Evolutionary conservation across 2,797 vertebrate genomes (phyloP), one percentile per base, ranked within the genome.

Genomic region (Melanogrammus aeglefinus): DNA sequence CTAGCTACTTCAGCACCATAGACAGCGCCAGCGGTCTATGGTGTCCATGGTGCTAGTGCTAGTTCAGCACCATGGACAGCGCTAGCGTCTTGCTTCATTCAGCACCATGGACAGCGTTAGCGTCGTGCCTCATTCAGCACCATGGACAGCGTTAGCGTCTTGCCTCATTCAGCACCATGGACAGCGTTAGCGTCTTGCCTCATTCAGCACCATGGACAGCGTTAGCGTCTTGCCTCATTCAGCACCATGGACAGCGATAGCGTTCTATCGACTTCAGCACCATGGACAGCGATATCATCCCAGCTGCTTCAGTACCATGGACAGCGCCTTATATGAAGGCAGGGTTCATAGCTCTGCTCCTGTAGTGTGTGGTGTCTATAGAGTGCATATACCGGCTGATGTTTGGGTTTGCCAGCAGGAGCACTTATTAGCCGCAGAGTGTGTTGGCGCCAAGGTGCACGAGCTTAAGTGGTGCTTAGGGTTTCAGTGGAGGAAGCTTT

Each of bases 1-100:
- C 31, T 3, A 33, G 31, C 3, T 2, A 86, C 79, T 81, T 81
- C 57, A 88, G 85, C 85, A 88, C 87, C 85, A 86, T 86, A 41
- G 89, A 77, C 75, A 73, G 73, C 76, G 0, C 31, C 69, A 75
- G 77, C 84, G 86, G 2, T 9, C 12, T 24, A 27, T 6, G 2
- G 6, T n/a, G n/a, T n/a, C n/a, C n/a, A n/a, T n/a, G n/a, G n/a
- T n/a, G n/a, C n/a, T n/a, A n/a, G n/a, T n/a, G n/a, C 24, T 1
- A 27, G 8, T 27, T 69, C 75, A 82, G 78, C 0, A 66, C 66
- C 78, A 72, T 27, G 44, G 78, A 90, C 86, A 89, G 88, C 82
- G 27, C 82, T 73, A 72, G 27, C 4, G 10, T 18, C 7, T 9
- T 41, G n/a, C n/a, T n/a, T n/a, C n/a, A n/a, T n/a, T n/a, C 3